Base-by-base conservation (phyloP, 2,888 invertebrate species). In the Nomada goodeniana region DNA sequence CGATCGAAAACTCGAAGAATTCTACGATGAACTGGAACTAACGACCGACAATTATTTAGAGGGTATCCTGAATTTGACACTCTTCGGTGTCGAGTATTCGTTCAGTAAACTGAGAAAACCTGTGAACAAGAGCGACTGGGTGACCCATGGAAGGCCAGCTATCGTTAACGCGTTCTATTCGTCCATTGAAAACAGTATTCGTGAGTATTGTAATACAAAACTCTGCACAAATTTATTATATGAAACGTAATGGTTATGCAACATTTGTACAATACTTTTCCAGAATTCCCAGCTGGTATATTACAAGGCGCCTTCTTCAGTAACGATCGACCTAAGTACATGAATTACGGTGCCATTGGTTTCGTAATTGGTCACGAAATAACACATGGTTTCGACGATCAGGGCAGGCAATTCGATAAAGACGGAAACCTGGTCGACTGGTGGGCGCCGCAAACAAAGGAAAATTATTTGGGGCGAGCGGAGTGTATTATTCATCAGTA, bases 401-500 rank as follows among this genome's bases (percentile, higher is more conserved):
- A 96, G 95, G 98, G 99, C 70, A 96, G 98, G 67, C 98, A 98
- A 94, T 99, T 98, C 91, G 98, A 99, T 94, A 96, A 97, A 86
- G 96, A 97, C 83, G 99, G 99, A 18, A 98, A 98, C 94, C 94
- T 98, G 84, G 96, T 97, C 0, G 98, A 98, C 91, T 99, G 99
- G 99, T 99, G 98, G 98, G 96, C 97, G 85, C 95, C 96, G 68
- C 95, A 95, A 84, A 98, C 98, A 0, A 97, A 98, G 90, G 95
- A 96, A 86, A 96, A 96, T 26, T 99, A 98, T 93, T 94, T 98
- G 72, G 95, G 97, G 85, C 97, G 97, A 91, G 97, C 98, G 0
- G 96, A 97, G 90, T 99, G 99, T 92, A 98, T 99, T 90, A 98
- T 98, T 87, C 96, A 98, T 86, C 99, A 99, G 93, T 99, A 99